A percentile compares a stretch with the other conserved stretches of the same genome.
Evolutionary conservation across 2,797 vertebrate genomes (phyloP).

Genomic region (Amblyraja radiata): DNA sequence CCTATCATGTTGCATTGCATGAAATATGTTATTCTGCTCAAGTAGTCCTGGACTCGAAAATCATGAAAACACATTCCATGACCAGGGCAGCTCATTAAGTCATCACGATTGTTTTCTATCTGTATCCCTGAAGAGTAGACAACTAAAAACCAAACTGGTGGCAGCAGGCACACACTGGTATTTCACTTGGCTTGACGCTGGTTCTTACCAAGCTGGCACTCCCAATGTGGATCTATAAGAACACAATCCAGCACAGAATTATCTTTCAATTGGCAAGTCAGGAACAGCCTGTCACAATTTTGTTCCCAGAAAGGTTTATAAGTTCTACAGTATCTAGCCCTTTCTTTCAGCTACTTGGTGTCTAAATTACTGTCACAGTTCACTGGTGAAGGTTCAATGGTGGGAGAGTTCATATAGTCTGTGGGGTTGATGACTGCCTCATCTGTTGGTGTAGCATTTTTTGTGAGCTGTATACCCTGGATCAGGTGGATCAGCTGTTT

Average conservation of each 20-base stretch:
- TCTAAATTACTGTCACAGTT: slow-evolving; percentile 81
- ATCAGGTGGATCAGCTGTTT: slow-evolving; percentile 94
- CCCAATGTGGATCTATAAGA: slow-evolving; percentile 70
- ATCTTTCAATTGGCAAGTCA: slow-evolving; percentile 96
- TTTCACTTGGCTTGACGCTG: slow-evolving; percentile 91
- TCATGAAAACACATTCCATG: slow-evolving; percentile 30
- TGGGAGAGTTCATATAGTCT: slow-evolving; percentile 62
- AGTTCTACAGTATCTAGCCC: slow-evolving; percentile 65
- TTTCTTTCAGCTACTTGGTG: slow-evolving; percentile 73
- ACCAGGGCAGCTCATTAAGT: slow-evolving; percentile 47
- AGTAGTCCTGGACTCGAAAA: slow-evolving; percentile 41
- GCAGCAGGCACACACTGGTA: slow-evolving; percentile 98
- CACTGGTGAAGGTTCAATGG: slow-evolving; percentile 74
- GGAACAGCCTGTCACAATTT: slow-evolving; percentile 85
- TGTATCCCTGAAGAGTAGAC: slow-evolving; percentile 64
- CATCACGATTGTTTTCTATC: slow-evolving; percentile 42
- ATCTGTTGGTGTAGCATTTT: slow-evolving; percentile 67
- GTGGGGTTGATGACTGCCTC: slow-evolving; percentile 65
- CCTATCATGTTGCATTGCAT: slow-evolving; percentile 38
- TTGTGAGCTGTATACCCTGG: slow-evolving; percentile 88
- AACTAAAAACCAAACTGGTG: slow-evolving; percentile 73
- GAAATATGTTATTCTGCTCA: slow-evolving; percentile 47
- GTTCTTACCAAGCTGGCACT: slow-evolving; percentile 71
- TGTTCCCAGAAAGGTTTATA: slow-evolving; percentile 54
- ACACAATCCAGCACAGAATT: slow-evolving; percentile 78